Evolutionary conservation across 2,113 vertebrate genomes (phyloP), one percentile per base, ranked within the genome.

Genomic region (Syngnathoides biaculeatus): DNA sequence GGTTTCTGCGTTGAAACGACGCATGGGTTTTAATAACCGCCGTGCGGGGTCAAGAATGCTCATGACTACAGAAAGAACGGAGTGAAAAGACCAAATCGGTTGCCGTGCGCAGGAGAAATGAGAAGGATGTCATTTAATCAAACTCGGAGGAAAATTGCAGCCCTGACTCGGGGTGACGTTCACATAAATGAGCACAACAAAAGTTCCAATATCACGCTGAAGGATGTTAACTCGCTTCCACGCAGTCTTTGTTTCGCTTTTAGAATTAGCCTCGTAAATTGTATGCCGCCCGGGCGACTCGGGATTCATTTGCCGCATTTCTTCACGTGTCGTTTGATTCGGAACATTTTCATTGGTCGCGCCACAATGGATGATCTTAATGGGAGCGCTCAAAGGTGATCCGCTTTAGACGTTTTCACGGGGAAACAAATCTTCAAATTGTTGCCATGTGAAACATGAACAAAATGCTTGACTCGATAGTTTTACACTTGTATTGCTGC

Each of bases 21-120:
- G 65, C 68, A 64, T 71, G 67, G 59, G 22, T 35, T 27, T 38
- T 38, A 71, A 66, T 50, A 71, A 67, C 61, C 39, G 2, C 52
- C 42, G 47, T 65, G 24, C 78, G 72, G 73, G 77, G 72, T 86
- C 71, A 81, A 73, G 56, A 79, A 73, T 43, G 22, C 22, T 1
- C 1, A 2, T 24, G n/a, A 68, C 55, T 64, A 22, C 24, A 27
- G 55, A 64, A 73, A 52, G 27, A 26, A 42, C 40, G 40, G 59
- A n/a, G 58, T 61, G 38, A 61, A 77, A 77, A 71, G 72, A 76
- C 73, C 24, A 78, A 68, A 82, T 77, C 30, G 38, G 57, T 15
- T 26, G 13, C 7, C 8, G 35, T 61, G 20, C 14, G 13, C 66
- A 27, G 67, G 24, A 60, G 39, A 39, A 57, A 24, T 6, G 22